Evolutionary conservation across 1,140 invertebrate species (phyloP).

Genomic region (Wasmannia auropunctata): DNA sequence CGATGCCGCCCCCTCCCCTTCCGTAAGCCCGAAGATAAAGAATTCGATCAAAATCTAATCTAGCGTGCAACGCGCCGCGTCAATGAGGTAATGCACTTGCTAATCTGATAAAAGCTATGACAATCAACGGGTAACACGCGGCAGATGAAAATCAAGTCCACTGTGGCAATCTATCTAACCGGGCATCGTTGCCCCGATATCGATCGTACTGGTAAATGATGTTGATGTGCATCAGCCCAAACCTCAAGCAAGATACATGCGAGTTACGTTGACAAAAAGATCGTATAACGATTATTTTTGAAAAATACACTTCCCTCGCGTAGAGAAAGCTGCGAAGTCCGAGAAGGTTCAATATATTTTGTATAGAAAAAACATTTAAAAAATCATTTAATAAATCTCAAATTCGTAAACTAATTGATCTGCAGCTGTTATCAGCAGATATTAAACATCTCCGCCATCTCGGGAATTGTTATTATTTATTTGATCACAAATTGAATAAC

Average conservation of each 20-base stretch:
- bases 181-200: slow-evolving; percentile 32
- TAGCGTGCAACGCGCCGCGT: not conserved
- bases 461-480: slow-evolving; percentile 12
- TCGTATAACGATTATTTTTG: not conserved
- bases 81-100: slow-evolving; percentile 27
- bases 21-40: slow-evolving; percentile 12
- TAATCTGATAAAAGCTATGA: slow-evolving; percentile 52
- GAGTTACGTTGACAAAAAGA: not conserved
- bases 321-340: not conserved
- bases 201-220: slow-evolving; percentile 24
- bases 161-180: slow-evolving; percentile 32
- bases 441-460: not conserved
- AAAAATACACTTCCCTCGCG: not conserved
- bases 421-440: not conserved
- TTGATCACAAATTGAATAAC: not conserved
- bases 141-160: slow-evolving; percentile 44
- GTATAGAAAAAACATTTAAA: not conserved
- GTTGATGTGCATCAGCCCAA: slow-evolving; percentile 23
- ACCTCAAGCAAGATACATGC: slow-evolving; percentile 12
- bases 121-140: slow-evolving; percentile 30
- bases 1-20: not conserved
- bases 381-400: not conserved
- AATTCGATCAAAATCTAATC: slow-evolving; percentile 49
- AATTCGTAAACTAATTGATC: not conserved
- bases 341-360: not conserved